These are phyloP conservation scores for Esox masquinongy DNA, from an alignment of 2,797 vertebrate species.

Conservation along the genomic window DNA sequence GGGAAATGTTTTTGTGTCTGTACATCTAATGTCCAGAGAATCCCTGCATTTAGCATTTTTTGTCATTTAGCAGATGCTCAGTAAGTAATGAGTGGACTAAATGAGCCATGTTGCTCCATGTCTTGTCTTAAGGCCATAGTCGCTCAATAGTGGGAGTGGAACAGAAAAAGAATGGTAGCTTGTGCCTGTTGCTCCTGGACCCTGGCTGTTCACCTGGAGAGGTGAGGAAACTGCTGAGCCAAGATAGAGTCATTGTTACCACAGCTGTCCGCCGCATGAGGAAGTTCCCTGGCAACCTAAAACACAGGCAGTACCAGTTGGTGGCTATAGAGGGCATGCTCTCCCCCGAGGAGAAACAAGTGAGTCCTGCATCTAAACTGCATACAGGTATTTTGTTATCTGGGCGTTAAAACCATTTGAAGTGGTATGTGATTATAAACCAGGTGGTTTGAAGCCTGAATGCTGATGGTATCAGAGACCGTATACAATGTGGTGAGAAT, in stretches of 20 bases:
- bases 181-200: constrained; percentile 88
- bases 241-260: constrained; percentile 58
- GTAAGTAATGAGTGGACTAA: no score
- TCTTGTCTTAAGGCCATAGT: constrained; percentile 82
- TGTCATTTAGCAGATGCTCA: no score
- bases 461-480: no score
- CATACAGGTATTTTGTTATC: not conserved
- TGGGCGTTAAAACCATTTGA: not conserved
- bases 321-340: constrained; percentile 81
- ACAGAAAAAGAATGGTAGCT: constrained; percentile 82
- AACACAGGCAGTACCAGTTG: constrained; percentile 92
- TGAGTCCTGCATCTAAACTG: constrained; percentile 52
- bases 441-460: no score
- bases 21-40: not conserved
- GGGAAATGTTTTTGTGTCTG: not conserved
- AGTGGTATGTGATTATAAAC: no score
- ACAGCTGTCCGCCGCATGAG: constrained; percentile 72
- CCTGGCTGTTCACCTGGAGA: constrained; percentile 79
- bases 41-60: not conserved
- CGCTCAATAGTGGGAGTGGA: constrained; percentile 89
- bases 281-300: constrained; percentile 78
- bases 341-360: constrained; percentile 82
- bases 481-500: no score
- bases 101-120: not conserved
- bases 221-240: constrained; percentile 81